These are phyloP conservation scores for Hypotaenidia okinawae DNA, from an alignment of 2,797 vertebrate genomes.

Conservation along the genomic window DNA sequence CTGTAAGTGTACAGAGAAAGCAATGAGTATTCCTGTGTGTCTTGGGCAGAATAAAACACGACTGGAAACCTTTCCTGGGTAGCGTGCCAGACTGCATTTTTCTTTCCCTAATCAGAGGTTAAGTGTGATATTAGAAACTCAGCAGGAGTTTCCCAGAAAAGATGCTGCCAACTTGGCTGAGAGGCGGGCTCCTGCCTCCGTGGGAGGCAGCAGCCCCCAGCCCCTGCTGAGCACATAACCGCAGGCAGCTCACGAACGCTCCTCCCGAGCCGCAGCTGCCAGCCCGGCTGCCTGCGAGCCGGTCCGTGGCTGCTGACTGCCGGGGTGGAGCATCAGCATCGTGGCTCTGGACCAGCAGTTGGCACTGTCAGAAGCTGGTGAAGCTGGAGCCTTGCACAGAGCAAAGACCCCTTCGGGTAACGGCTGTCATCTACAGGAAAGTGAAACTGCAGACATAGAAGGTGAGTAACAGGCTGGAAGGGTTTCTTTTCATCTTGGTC, in stretches of 20 bases:
- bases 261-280: not conserved
- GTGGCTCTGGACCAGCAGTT: not conserved
- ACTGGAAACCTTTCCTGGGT: not conserved
- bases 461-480: not conserved
- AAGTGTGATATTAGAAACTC: constrained; percentile 22
- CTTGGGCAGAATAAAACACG: not conserved
- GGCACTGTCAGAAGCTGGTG: not conserved
- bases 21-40: not conserved
- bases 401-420: not conserved
- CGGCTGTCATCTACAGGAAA: not conserved
- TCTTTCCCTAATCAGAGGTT: constrained; percentile 5
- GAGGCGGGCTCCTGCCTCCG: not conserved
- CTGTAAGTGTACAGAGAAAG: not conserved
- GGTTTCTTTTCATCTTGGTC: not conserved
- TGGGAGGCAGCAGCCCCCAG: not conserved
- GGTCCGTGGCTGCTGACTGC: not conserved
- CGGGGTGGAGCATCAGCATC: not conserved
- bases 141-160: not conserved
- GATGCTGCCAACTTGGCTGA: not conserved
- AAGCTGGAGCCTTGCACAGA: not conserved
- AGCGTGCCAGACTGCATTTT: not conserved
- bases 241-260: not conserved
- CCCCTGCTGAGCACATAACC: not conserved
- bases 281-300: not conserved
- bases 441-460: not conserved